These are phyloP conservation scores for Caenorhabditis plicata DNA, from an alignment of 2,888 invertebrate genomes.

Conservation along the genomic window DNA sequence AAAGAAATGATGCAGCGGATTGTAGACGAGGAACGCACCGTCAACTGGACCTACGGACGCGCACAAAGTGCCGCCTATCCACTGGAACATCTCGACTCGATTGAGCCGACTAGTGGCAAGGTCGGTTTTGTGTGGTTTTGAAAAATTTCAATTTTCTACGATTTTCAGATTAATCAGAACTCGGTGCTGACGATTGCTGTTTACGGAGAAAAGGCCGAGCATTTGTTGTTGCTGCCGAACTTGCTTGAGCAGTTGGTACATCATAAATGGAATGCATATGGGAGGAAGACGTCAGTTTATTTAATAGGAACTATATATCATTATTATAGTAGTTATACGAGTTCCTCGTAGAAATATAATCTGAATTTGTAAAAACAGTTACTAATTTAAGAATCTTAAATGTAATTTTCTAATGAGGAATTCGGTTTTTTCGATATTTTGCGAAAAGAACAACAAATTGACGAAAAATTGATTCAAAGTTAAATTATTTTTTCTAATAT, in stretches of 20 bases:
- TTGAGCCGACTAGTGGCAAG: conserved; percentile 83
- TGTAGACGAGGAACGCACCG: conserved; percentile 89
- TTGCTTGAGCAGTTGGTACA: conserved; percentile 67
- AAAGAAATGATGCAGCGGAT: conserved; percentile 87
- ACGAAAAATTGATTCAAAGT: too few species aligned
- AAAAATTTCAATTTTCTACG: too few species aligned
- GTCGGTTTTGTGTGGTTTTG: too few species aligned
- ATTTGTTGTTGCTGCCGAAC: conserved; percentile 50
- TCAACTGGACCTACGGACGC: conserved; percentile 91
- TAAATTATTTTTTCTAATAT: too few species aligned
- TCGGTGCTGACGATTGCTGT: conserved; percentile 93
- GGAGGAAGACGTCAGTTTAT: conserved; percentile 43
- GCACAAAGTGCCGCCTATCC: conserved; percentile 97
- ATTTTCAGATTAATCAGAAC: conserved; percentile 89
- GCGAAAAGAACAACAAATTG: too few species aligned
- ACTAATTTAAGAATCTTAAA: too few species aligned
- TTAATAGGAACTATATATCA: too few species aligned
- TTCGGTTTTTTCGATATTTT: too few species aligned
- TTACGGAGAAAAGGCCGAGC: conserved; percentile 67
- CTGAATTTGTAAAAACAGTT: too few species aligned
- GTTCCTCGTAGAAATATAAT: too few species aligned
- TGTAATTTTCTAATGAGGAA: too few species aligned
- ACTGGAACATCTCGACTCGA: conserved; percentile 83
- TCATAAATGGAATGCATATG: conserved; percentile 95
- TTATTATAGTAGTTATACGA: too few species aligned